Evolutionary conservation across 1,140 invertebrate genomes (phyloP).

Genomic region (Lepidurus arcticus): DNA sequence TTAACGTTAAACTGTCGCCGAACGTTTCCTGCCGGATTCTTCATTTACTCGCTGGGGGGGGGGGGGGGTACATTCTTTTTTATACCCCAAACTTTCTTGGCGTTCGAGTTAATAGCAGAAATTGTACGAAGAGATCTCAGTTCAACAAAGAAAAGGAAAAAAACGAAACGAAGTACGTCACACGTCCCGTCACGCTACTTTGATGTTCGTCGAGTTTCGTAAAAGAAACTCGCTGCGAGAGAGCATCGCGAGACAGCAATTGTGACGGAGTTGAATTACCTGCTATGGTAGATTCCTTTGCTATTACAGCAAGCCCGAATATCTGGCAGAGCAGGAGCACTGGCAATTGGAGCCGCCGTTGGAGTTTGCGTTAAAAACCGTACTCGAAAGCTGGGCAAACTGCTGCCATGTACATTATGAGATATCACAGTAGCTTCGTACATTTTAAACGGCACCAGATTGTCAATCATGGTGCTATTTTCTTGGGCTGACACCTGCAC

Average conservation of each 20-base stretch:
- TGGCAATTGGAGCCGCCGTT: slow-evolving; percentile 46
- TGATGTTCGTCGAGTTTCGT: neutral
- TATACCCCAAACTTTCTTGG: neutral
- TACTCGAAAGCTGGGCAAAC: slow-evolving; percentile 64
- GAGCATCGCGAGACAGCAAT: slow-evolving; percentile 29
- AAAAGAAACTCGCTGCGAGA: neutral
- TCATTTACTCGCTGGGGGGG: slow-evolving; percentile 24
- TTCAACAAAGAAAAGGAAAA: slow-evolving; percentile 13
- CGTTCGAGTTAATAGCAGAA: neutral
- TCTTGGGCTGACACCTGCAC: slow-evolving; percentile 51
- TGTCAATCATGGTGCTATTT: slow-evolving; percentile 54
- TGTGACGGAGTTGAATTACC: slow-evolving; percentile 41
- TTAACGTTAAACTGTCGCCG: slow-evolving; percentile 3
- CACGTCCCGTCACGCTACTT: neutral
- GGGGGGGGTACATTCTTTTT: neutral
- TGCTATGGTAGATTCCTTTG: slow-evolving; percentile 63
- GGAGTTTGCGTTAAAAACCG: slow-evolving; percentile 59
- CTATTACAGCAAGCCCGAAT: slow-evolving; percentile 62
- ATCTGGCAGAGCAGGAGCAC: slow-evolving; percentile 59
- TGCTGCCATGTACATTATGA: slow-evolving; percentile 64
- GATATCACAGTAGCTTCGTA: slow-evolving; percentile 69
- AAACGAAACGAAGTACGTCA: neutral
- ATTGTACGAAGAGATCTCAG: neutral
- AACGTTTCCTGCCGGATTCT: slow-evolving; percentile 2
- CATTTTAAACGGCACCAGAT: slow-evolving; percentile 66